A percentile compares a stretch with the other conserved stretches of the same genome.
phyloP scores from a whole-genome alignment of 1,140 invertebrate species.

The Tribolium madens region DNA sequence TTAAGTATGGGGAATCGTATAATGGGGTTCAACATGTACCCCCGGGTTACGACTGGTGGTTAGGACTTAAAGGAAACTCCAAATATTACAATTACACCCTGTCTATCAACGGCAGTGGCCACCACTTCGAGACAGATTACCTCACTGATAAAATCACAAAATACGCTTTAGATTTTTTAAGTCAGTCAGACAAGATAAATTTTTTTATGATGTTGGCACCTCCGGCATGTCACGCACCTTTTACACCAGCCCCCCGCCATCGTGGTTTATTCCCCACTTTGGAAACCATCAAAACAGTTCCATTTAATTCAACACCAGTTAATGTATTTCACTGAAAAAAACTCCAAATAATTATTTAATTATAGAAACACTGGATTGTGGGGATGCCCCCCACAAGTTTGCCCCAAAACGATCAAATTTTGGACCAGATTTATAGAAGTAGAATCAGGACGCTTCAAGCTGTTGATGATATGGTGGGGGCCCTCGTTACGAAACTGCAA shows the following conservation, averaged over 20 bases:
- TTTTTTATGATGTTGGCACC: conserved; percentile 89
- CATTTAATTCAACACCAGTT: conserved; percentile 75
- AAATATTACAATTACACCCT: conserved; percentile 89
- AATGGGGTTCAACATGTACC: conserved; percentile 76
- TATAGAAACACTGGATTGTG: conserved; percentile 85
- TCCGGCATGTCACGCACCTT: conserved; percentile 87
- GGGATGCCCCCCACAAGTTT: conserved; percentile 74
- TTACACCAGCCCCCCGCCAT: conserved; percentile 82
- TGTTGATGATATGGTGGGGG: conserved; percentile 86
- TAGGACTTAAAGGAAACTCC: conserved; percentile 86
- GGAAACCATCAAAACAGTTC: conserved; percentile 76
- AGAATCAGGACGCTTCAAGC: conserved; percentile 85
- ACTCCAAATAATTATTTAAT: conserved; percentile 1
- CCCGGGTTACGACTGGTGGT: conserved; percentile 85
- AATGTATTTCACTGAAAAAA: conserved; percentile 53
- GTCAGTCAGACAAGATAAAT: conserved; percentile 65
- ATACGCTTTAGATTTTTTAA: conserved; percentile 73
- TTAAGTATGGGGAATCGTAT: conserved; percentile 75
- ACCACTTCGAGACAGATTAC: conserved; percentile 77
- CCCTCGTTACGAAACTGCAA: conserved; percentile 72
- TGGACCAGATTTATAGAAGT: conserved; percentile 78
- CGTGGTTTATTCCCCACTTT: conserved; percentile 71
- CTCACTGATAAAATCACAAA: conserved; percentile 76
- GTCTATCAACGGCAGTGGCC: conserved; percentile 82
- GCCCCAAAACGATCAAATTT: conserved; percentile 67